Evolutionary conservation across 1,140 invertebrate genomes (phyloP), one percentile per base, ranked within the genome.

Genomic region (Lasaia peninsularis): DNA sequence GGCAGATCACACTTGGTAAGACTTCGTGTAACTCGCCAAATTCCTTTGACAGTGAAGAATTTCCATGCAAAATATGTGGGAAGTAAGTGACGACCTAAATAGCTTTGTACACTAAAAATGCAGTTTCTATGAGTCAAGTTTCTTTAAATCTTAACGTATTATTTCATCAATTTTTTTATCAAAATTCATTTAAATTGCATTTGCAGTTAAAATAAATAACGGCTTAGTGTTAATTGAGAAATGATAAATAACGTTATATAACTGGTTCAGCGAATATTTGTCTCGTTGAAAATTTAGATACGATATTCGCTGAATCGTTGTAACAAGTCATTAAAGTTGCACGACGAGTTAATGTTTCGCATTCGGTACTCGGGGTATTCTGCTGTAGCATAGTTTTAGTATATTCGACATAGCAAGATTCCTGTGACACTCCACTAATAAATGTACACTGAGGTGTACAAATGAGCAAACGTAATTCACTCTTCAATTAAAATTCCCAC

Each of bases 1-100:
- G 72, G 51, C 72, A 76, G 71, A 63, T 64, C 58, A 58, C 73
- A 62, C 71, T 59, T 54, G 55, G 52, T 60, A 52, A 70, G 53
- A 54, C 75, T 50, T 67, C 73, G 49, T 63, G 73, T 58, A 51
- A 80, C 14, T 82, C 87, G 18, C 76, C 88, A n/a, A 68, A 78
- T n/a, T 67, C 85, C 7, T 81, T 74, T 64, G 88, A 89, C 44
- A 79, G 73, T 37, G 92, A 92, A 75, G 92, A 93, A 81, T 93
- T 95, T 90, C 97, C 97, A 75, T 98, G 97, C 93, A 97, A 97
- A 92, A 94, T 98, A 86, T 98, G 97, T 94, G 96, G 96, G 92
- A 98, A 98, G 97, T 98, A 96, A 96, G 96, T 96, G 90, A 85
- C 91, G 90, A 82, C 58, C 65, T 53, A 60, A 63, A 67, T 64